Conservation (phyloP, 2,113 vertebrate genomes). For the Lutjanus erythropterus region DNA sequence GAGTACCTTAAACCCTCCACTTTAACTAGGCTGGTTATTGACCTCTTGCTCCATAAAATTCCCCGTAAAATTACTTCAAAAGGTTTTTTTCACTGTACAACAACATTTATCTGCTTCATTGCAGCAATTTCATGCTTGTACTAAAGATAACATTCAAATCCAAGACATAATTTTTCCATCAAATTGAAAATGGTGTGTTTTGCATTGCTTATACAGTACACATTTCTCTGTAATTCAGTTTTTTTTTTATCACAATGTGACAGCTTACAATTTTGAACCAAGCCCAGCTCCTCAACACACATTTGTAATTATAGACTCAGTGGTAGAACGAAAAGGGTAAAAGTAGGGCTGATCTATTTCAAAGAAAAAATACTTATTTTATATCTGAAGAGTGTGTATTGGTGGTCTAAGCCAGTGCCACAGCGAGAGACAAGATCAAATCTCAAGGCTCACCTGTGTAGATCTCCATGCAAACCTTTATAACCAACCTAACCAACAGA, state of each 20-base stretch:
- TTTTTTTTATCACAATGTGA: background rate
- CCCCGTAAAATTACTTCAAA: background rate
- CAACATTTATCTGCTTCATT: background rate
- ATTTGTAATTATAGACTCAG: background rate
- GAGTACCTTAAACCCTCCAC: background rate
- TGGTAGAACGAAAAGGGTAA: background rate
- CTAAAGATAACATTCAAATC: constrained; percentile 2
- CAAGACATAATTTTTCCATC: background rate
- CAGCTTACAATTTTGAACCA: background rate
- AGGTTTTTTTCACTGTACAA: background rate
- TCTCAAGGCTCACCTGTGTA: too few species aligned
- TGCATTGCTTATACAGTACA: background rate
- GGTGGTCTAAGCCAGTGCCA: too few species aligned
- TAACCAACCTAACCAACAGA: too few species aligned
- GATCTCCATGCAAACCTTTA: too few species aligned
- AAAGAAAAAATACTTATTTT: too few species aligned
- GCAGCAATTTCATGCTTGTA: background rate
- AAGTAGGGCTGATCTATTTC: background rate
- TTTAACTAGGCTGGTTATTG: background rate
- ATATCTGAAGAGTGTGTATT: too few species aligned
- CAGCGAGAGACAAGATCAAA: too few species aligned
- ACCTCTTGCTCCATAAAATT: background rate
- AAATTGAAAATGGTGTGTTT: constrained; percentile 1
- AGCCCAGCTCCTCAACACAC: background rate
- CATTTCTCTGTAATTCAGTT: background rate